Evolutionary conservation across 2,888 invertebrate genomes (phyloP).

Genomic region (Chalcosyrphus nemorum): DNA sequence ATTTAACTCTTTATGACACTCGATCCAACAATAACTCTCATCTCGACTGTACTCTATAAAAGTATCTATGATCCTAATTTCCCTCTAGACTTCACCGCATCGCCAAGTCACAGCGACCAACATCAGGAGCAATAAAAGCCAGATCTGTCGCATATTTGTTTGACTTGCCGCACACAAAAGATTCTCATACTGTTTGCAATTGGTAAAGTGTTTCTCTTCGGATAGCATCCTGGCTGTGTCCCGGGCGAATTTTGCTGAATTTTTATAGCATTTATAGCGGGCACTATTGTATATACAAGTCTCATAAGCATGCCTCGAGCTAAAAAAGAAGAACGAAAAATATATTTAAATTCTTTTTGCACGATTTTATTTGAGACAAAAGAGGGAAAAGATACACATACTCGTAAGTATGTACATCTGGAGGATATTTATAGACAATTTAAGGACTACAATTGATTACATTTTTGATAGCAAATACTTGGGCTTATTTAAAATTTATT

Average conservation of each 20-base stretch:
- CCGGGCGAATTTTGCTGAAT: conserved; percentile 80
- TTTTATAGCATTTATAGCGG: conserved; percentile 80
- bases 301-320: conserved; percentile 81
- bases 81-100: neutral
- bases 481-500: too few species aligned
- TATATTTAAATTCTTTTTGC: conserved; percentile 66
- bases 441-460: too few species aligned
- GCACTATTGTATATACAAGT: conserved; percentile 81
- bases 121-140: conserved; percentile 11
- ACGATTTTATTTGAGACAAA: too few species aligned
- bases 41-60: neutral
- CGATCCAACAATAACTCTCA: neutral
- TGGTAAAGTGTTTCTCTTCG: conserved; percentile 80
- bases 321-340: conserved; percentile 67
- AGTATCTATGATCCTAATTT: neutral
- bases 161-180: conserved; percentile 75
- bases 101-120: conserved; percentile 13
- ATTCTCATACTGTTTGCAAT: conserved; percentile 79
- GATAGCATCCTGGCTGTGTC: conserved; percentile 81
- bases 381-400: too few species aligned
- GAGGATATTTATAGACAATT: too few species aligned
- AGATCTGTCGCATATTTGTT: neutral
- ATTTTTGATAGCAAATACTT: too few species aligned
- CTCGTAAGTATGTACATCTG: too few species aligned
- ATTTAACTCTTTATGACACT: conserved; percentile 12